Conservation (phyloP, 2,797 vertebrate genomes). For the Eulemur coronatus region DNA sequence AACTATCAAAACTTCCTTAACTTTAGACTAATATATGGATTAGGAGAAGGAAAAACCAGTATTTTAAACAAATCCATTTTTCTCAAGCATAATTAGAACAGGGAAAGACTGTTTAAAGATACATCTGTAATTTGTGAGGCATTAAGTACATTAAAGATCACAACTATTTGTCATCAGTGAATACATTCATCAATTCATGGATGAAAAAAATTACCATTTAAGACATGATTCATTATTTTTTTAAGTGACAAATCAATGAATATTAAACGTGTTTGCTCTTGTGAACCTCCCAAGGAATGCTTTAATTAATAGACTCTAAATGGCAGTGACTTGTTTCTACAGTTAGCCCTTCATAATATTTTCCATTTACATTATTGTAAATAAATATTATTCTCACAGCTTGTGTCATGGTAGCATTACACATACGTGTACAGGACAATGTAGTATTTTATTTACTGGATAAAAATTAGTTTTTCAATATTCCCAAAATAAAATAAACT, state of each 20-base stretch:
- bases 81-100: conserved; percentile 3
- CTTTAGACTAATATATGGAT: background rate
- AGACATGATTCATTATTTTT: conserved; percentile 11
- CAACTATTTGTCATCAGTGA: background rate
- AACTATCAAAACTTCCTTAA: conserved; percentile 28
- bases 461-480: conserved; percentile 46
- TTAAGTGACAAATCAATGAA: conserved; percentile 14
- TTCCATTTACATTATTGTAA: conserved; percentile 34
- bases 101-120: background rate
- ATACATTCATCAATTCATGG: conserved; percentile 34
- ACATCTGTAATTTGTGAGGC: background rate
- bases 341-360: conserved; percentile 39
- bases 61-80: conserved; percentile 19
- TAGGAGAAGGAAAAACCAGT: conserved; percentile 28
- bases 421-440: background rate
- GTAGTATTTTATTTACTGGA: background rate
- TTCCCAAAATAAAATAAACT: conserved; percentile 24
- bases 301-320: conserved; percentile 41
- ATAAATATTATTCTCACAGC: conserved; percentile 39
- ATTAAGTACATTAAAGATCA: background rate
- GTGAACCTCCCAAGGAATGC: conserved; percentile 28
- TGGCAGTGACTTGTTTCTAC: conserved; percentile 22
- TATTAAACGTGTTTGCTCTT: conserved; percentile 33
- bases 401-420: conserved; percentile 26
- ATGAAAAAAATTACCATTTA: conserved; percentile 13